Conservation (phyloP, 2,113 vertebrate species). For the Tragulus kanchil region DNA sequence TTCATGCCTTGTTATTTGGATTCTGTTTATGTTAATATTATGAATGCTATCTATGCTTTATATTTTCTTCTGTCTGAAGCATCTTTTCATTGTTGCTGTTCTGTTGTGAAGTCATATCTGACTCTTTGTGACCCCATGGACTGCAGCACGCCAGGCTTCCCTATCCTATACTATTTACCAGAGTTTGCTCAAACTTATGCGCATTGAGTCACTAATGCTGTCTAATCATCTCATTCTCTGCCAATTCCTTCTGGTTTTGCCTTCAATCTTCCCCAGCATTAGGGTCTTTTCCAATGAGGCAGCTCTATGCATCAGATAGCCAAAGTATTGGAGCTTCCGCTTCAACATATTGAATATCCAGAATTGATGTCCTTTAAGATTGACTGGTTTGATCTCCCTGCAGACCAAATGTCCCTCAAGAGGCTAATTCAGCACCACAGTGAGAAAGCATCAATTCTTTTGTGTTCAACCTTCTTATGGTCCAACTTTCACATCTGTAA, state of each 20-base stretch:
- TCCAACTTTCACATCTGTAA: background rate
- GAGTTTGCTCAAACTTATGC: background rate
- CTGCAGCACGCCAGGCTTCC: background rate
- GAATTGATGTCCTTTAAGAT: background rate
- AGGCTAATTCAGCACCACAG: background rate
- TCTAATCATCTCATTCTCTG: background rate
- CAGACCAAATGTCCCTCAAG: background rate
- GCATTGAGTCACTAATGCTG: background rate
- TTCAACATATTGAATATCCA: background rate
- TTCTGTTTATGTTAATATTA: background rate
- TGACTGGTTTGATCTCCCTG: background rate
- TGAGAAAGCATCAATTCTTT: background rate
- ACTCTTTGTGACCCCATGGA: background rate
- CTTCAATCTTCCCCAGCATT: background rate
- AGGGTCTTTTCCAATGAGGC: background rate
- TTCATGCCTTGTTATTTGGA: background rate
- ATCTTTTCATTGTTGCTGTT: background rate
- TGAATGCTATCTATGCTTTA: background rate
- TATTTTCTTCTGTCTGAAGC: background rate
- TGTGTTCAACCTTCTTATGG: background rate
- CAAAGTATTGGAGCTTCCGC: background rate
- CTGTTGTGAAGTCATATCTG: background rate
- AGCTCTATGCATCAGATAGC: background rate
- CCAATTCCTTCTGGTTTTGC: background rate
- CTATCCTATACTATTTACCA: background rate